Conservation (phyloP, 2,797 vertebrate species). For the Brotula barbata region DNA sequence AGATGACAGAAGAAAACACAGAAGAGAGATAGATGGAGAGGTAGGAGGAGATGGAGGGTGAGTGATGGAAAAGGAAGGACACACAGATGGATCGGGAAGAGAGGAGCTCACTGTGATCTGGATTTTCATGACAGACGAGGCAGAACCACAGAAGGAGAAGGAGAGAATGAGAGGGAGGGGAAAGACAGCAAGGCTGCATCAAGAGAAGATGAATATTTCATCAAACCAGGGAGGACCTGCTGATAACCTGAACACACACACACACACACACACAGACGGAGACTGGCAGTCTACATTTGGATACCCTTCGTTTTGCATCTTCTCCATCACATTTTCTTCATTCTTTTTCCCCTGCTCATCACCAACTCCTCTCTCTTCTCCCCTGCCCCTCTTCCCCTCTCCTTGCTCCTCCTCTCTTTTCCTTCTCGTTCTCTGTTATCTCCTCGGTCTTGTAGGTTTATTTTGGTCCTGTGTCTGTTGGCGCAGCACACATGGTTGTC, state of each 20-base stretch:
- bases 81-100: slow-evolving; percentile 43
- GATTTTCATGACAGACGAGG: slow-evolving; percentile 50
- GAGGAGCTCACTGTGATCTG: slow-evolving; percentile 40
- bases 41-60: slow-evolving; percentile 18
- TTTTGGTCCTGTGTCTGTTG: slow-evolving; percentile 65
- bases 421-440: slow-evolving; percentile 57
- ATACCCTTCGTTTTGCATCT: background rate
- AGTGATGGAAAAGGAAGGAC: slow-evolving; percentile 13
- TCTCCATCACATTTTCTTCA: slow-evolving; percentile 4
- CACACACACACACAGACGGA: slow-evolving; percentile 5
- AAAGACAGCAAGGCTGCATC: slow-evolving; percentile 33
- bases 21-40: background rate
- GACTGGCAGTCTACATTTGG: background rate
- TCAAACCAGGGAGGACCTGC: slow-evolving; percentile 44
- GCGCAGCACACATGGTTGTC: slow-evolving; percentile 35
- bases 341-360: slow-evolving; percentile 14
- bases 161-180: background rate
- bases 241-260: slow-evolving; percentile 14
- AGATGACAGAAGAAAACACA: slow-evolving; percentile 23
- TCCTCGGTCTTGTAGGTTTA: slow-evolving; percentile 59
- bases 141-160: background rate
- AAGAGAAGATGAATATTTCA: slow-evolving; percentile 63
- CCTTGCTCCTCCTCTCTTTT: background rate
- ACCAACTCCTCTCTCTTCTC: slow-evolving; percentile 15
- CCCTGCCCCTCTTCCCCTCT: slow-evolving; percentile 3